Evolutionary conservation across 2,113 vertebrate species (phyloP), one percentile per base, ranked within the genome.

Genomic region (Sylvia atricapilla): DNA sequence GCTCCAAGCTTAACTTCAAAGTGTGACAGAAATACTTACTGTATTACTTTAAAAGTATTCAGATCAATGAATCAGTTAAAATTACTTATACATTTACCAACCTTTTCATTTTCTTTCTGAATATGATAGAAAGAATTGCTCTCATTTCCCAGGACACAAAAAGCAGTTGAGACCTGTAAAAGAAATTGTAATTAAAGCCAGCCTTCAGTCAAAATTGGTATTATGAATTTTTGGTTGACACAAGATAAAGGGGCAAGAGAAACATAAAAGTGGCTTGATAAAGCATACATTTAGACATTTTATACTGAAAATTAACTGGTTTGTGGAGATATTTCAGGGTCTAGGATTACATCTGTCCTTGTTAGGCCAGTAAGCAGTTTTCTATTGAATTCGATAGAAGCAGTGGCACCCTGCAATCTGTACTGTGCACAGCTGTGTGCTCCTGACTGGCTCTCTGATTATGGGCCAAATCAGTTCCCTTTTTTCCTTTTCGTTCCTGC

Each of bases 1-100:
- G 95, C 90, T 82, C 80, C 63, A 72, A 94, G 96, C 93, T 91
- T 81, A 84, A 98, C 98, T 98, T 98, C 98, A 98, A 98, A 98
- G 98, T 96, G 93, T 93, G 89, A 96, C 96, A 95, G 97, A 97
- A 97, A 97, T 92, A 97, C 96, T 96, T 94, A 91, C 97, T 81
- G 91, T 97, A 96, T 97, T 87, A 84, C 95, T 97, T 97, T 94
- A 96, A 96, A 97, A 97, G 97, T 96, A 84, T 95, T 95, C 94
- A 97, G 96, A 98, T 97, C 97, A 97, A 97, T 92, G 96, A 97
- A 97, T 98, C 97, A 97, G 97, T 97, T 97, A 97, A 97, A 97
- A 97, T 97, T 95, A 96, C 97, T 98, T 97, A 95, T 86, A 81
- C 90, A 30, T 95, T 97, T 96, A 97, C 94, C 97, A 97, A 89